Percentiles rank a stretch among this genome's conserved stretches.
Evolutionary conservation across 2,797 vertebrate species (phyloP).

Genomic region (Galago senegalensis): DNA sequence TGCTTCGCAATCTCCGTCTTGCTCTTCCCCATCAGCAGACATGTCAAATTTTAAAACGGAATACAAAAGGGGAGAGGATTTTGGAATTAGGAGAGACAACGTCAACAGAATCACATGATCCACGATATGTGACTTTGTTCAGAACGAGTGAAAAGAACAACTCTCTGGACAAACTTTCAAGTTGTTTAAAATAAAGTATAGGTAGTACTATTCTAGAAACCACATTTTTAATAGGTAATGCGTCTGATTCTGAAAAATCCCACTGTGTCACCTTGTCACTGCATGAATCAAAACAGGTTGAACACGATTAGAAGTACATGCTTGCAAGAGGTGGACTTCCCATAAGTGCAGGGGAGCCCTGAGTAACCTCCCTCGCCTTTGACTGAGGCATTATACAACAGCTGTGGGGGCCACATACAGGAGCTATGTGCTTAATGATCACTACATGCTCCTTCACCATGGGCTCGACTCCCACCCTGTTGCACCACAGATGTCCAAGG

Average conservation of each 20-base stretch:
- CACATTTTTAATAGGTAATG: not conserved
- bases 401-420: too few species aligned
- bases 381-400: too few species aligned
- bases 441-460: too few species aligned
- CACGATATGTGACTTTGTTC: not conserved
- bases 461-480: too few species aligned
- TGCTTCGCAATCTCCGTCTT: not conserved
- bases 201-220: not conserved
- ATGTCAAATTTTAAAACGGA: not conserved
- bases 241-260: not conserved
- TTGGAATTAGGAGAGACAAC: not conserved
- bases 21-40: not conserved
- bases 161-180: not conserved
- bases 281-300: too few species aligned
- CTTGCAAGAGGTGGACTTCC: too few species aligned
- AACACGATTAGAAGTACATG: too few species aligned
- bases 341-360: too few species aligned
- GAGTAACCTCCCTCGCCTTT: too few species aligned
- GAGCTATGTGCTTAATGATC: too few species aligned
- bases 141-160: not conserved
- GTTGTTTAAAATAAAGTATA: not conserved
- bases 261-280: too few species aligned
- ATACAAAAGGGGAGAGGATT: not conserved
- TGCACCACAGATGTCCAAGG: too few species aligned
- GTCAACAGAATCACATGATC: not conserved